phyloP scores from a whole-genome alignment of 1,140 invertebrate genomes.

The Drosophila mauritiana region DNA sequence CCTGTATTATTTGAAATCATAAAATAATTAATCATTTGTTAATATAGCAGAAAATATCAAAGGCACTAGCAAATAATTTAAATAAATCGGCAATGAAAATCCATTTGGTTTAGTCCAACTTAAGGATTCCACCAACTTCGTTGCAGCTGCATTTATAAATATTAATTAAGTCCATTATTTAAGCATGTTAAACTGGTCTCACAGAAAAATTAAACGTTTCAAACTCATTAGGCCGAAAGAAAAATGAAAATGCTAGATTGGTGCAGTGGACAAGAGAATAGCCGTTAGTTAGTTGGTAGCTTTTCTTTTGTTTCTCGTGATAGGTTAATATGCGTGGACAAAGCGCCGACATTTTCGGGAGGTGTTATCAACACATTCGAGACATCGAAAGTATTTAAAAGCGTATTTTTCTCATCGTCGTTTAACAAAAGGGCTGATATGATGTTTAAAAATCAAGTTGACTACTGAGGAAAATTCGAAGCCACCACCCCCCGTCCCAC shows the following conservation, averaged over 20 bases:
- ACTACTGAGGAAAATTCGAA: constrained; percentile 56
- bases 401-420: constrained; percentile 56
- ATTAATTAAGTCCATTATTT: constrained; percentile 28
- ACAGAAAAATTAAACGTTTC: constrained; percentile 8
- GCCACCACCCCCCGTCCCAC: neutral
- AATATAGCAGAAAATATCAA: no score
- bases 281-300: constrained; percentile 30
- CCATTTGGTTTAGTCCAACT: neutral
- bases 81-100: no score
- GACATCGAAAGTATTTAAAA: constrained; percentile 65
- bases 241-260: constrained; percentile 47
- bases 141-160: neutral
- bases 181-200: constrained; percentile 27
- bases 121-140: neutral
- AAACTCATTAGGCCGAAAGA: constrained; percentile 31
- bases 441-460: constrained; percentile 53
- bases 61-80: no score
- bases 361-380: constrained; percentile 59
- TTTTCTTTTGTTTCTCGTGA: constrained; percentile 27
- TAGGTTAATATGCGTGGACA: constrained; percentile 34
- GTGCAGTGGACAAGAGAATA: constrained; percentile 28
- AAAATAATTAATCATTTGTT: no score
- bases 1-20: no score
- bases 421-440: constrained; percentile 1
- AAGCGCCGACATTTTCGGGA: constrained; percentile 24